These are phyloP conservation scores for Fragum fragum DNA, from an alignment of 2,888 invertebrate species.

Conservation along the genomic window DNA sequence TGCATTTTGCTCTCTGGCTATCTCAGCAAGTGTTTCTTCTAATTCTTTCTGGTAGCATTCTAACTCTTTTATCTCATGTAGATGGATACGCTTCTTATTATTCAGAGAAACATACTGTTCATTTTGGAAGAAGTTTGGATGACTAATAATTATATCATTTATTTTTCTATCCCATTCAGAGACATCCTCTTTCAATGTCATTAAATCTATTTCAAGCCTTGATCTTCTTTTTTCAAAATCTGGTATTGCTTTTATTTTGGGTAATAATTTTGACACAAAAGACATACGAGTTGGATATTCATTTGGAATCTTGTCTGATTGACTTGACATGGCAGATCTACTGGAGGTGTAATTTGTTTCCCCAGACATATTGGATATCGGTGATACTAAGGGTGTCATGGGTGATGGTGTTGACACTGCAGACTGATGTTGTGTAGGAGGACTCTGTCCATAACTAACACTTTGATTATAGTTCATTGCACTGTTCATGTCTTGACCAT, in stretches of 20 bases:
- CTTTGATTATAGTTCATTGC: background rate
- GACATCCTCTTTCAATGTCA: constrained; percentile 72
- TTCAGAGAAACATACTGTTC: constrained; percentile 68
- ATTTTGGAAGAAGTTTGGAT: constrained; percentile 73
- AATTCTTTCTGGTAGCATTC: constrained; percentile 68
- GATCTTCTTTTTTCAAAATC: constrained; percentile 71
- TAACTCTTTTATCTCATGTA: constrained; percentile 70
- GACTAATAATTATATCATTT: constrained; percentile 67
- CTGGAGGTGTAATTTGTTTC: constrained; percentile 14
- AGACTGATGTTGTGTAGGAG: background rate
- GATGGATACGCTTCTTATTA: constrained; percentile 70
- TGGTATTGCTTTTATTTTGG: constrained; percentile 63
- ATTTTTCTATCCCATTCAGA: constrained; percentile 67
- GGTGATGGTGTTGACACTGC: constrained; percentile 1
- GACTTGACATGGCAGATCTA: background rate
- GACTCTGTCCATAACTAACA: background rate
- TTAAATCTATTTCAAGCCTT: constrained; percentile 68
- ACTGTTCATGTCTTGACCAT: background rate
- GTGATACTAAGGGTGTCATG: background rate
- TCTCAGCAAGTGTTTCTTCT: constrained; percentile 42
- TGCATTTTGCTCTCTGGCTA: constrained; percentile 18
- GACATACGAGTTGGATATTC: background rate
- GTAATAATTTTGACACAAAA: constrained; percentile 56
- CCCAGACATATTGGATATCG: background rate
- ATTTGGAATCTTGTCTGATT: background rate